A percentile compares a stretch with the other conserved stretches of the same genome.
Conservation (phyloP, 2,888 invertebrate species). For the Mylabris sibirica region DNA sequence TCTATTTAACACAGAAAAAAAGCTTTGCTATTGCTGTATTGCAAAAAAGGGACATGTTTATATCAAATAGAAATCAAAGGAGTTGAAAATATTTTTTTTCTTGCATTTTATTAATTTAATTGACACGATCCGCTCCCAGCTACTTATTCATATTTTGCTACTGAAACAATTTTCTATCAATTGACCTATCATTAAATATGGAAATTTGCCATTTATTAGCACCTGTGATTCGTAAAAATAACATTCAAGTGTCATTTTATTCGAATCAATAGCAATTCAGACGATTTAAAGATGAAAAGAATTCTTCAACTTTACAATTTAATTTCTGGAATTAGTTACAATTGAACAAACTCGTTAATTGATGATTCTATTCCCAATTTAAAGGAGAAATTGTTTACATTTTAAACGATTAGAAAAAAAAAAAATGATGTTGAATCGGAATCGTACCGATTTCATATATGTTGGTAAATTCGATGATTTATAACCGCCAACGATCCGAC, state of each 20-base stretch:
- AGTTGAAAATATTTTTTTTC: neutral
- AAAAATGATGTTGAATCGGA: neutral
- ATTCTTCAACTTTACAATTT: no score
- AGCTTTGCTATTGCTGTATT: neutral
- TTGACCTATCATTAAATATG: neutral
- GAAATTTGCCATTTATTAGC: neutral
- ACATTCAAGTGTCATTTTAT: no score
- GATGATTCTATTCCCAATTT: no score
- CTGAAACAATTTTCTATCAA: constrained; percentile 8
- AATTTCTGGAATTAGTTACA: no score
- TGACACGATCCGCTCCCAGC: constrained; percentile 1
- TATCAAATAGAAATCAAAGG: neutral
- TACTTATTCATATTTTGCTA: neutral
- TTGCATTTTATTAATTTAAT: neutral
- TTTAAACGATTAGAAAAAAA: neutral
- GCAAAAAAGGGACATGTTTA: neutral
- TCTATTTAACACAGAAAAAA: neutral
- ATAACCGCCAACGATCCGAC: constrained; percentile 8
- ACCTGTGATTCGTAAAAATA: neutral
- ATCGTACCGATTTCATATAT: neutral
- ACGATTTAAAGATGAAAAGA: no score
- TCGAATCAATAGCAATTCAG: no score
- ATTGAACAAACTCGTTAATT: no score
- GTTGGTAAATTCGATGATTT: neutral
- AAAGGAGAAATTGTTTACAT: no score